Base-by-base conservation (phyloP, 2,113 vertebrate genomes). In the Misgurnus anguillicaudatus region DNA sequence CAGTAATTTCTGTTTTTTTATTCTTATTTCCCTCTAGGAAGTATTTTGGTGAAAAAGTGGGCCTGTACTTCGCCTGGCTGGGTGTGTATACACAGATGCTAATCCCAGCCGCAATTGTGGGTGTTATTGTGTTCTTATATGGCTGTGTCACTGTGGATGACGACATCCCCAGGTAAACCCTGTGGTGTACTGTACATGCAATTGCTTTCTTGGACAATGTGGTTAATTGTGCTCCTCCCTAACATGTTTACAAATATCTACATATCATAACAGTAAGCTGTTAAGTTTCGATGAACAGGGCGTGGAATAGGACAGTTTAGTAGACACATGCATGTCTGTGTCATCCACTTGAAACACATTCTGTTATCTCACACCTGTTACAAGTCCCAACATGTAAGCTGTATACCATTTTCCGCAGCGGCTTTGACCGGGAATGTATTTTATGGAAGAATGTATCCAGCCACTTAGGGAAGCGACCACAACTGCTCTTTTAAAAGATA, bases 51-150 rank as follows among this genome's bases (percentile, higher is more conserved):
- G 98, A 99, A 90, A 99, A 99, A 91, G 94, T 99, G 0, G 97
- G 96, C 24, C 90, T 99, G 3, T 99, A 99, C 86, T 99, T 99
- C 75, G 97, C 97, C 90, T 99, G 98, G 98, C 90, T 99, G 83
- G 98, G 98, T 10, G 96, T 99, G 75, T 99, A 99, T 89, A 99
- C 98, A 6, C 95, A 98, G 87, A 97, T 99, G 96, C 94, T 99
- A 66, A 97, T 99, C 82, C 96, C 97, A 0, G 98, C 97, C 74
- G 95, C 98, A 1, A 61, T 97, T 1, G 93, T 99, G 0, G 98
- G 98, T 21, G 92, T 98, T 79, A 96, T 99, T 0, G 98, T 99
- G 3, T 99, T 99, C 86, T 93, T 99, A 1, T 99, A 98, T 0
- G 98, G 98, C 64, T 99, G 98, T 48, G 95, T 93, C 41, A 98